Conservation (phyloP, 2,888 invertebrate genomes). For the Acanthosepion pharaonis region DNA sequence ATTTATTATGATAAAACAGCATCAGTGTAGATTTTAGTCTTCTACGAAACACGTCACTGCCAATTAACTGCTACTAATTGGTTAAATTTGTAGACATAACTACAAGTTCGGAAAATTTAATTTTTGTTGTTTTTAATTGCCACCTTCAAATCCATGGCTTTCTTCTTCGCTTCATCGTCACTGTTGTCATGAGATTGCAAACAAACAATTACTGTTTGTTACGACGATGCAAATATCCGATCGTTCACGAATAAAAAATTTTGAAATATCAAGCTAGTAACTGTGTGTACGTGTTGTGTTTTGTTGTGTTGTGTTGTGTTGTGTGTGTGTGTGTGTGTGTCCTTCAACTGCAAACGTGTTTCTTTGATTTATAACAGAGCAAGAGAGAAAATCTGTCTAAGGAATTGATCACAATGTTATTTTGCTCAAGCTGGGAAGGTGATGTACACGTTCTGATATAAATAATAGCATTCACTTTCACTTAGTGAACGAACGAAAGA, state of each 20-base stretch:
- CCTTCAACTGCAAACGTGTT: neutral
- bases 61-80: no score
- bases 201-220: neutral
- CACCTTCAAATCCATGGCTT: neutral
- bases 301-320: no score
- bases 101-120: no score
- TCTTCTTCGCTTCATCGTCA: neutral
- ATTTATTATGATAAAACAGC: neutral
- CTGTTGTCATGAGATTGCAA: neutral
- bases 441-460: neutral
- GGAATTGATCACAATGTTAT: neutral
- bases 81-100: no score
- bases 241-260: no score
- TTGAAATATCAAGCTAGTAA: neutral
- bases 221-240: neutral
- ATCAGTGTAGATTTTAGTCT: neutral
- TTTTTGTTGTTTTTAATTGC: no score
- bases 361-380: neutral
- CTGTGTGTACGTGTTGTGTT: no score
- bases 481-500: neutral
- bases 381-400: neutral
- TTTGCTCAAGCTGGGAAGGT: neutral
- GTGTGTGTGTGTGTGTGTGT: neutral
- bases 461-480: neutral
- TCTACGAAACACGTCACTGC: no score